Base-by-base conservation (phyloP, 1,140 invertebrate genomes). In the Pemphigus obesinymphae region DNA sequence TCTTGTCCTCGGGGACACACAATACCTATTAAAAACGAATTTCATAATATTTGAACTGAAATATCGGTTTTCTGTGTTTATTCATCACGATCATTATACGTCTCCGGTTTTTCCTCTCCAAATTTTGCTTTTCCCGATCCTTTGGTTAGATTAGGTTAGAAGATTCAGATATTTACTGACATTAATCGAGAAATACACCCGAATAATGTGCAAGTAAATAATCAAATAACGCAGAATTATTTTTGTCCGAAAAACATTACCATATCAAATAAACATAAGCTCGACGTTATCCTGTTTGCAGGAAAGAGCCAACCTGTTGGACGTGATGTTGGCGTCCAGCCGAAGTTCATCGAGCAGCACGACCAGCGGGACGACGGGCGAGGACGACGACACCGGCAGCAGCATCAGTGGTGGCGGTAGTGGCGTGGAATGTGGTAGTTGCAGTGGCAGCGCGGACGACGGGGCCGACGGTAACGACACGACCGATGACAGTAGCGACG, bases 251-350 rank as follows among this genome's bases (percentile, higher is more conserved):
- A 53, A 53, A 23, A n/a, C 20, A 23, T 53, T 6, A 50, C 20
- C 6, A 53, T 5, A n/a, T 53, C 20, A 7, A 5, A 20, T 53
- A 7, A 26, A 29, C 13, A 29, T 3, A 10, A n/a, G 20, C 29
- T 31, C 7, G 7, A 10, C 17, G n/a, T 23, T n/a, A 1, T 11
- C 15, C 58, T 10, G 3, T 29, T 83, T 85, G n/a, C 85, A 93
- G 92, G 91, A 92, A 34, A 88, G 92, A 84, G 92, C 91, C 31
- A 93, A 92, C 87, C 86, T 93, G 7, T 86, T 93, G 82, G 92
- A 93, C 87, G 91, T 93, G 82, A 93, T 93, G 91, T 86, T 93
- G 84, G 91, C 92, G 29, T 92, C 91, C 20, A 92, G 91, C 78
- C 90, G 91, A 45, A 92, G 90, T 82, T 90, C 89, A n/a, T 89